Base-by-base conservation (phyloP, 2,113 vertebrate species). In the Siniperca knerii region DNA sequence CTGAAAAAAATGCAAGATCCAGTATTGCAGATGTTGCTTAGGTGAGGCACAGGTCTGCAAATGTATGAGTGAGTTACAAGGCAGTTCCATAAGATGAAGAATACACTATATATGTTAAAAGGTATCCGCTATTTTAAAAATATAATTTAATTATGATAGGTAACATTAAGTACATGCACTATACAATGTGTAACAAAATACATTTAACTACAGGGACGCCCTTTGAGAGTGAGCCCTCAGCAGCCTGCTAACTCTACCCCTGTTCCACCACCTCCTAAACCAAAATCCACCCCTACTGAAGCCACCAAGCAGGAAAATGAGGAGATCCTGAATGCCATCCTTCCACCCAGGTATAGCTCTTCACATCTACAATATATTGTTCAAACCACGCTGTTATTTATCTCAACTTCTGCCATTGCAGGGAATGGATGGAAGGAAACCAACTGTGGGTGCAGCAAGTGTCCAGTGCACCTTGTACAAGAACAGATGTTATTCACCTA, bases 391-490 rank as follows among this genome's bases (percentile, higher is more conserved):
- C 29, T 81, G 13, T 86, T 57, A 60, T 82, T 29, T 82, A 11
- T n/a, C 8, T 62, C 1, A 44, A 37, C 2, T 15, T 72, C 8
- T 88, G 4, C 20, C 6, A 20, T 25, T 80, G 18, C 93, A 99
- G 98, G 93, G 95, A 97, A 87, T 98, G 97, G 97, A 90, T 81
- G 8, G 96, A 98, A 67, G 97, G 94, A 73, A 95, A 93, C 21
- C 95, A 95, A 79, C 92, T 96, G 9, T 99, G 97, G 98, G 93
- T 97, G 89, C 98, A 99, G 95, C 95, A 96, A 82, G 98, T 98
- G 71, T 98, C 98, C 84, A 97, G 95, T 67, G 93, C 92, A 0
- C 97, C 97, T 81, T 97, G 96, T 89, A 99, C 98, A 7, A 96
- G 98, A 48, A 89, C 95, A 82, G 98, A 99, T 0, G 97, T 99